Base-by-base conservation (phyloP, 2,113 vertebrate species). In the Clupea harengus region DNA sequence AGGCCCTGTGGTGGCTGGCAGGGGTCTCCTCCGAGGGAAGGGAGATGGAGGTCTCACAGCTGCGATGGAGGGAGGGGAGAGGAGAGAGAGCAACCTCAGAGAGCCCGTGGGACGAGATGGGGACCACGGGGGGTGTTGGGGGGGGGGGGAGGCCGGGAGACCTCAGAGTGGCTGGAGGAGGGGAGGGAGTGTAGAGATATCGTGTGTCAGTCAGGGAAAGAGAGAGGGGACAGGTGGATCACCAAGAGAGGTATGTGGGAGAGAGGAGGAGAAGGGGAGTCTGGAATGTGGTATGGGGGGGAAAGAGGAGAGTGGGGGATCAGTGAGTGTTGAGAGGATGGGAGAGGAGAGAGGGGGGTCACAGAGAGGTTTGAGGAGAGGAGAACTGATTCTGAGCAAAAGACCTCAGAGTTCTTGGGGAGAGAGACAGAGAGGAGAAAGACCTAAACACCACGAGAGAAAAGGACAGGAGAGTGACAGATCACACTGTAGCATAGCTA, bases 1-100 rank as follows among this genome's bases (percentile, higher is more conserved):
- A 75, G 67, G 67, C 25, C 67, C 28, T 11, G n/a, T 10, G 25
- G 67, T 32, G 25, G n/a, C 67, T 84, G 88, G 86, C 89, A 75
- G 67, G 67, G 67, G 67, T 39, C 67, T 11, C 67, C n/a, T 13
- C 67, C 0, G 20, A 52, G 81, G 49, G 81, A 82, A 47, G 46
- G 11, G 49, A 50, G 28, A n/a, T 28, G 81, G 28, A 28, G 46
- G 81, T 49, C 25, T 28, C 46, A 52, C 47, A 82, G 81, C 67
- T 75, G 67, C 13, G 67, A 82, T 46, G 81, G 13, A 28, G 49
- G 22, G 28, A 25, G 25, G 11, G 47, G 20, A 82, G 81, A 13
- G 28, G 47, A 7, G 22, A 10, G 45, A 47, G 81, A 52, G 81
- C n/a, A 47, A 25, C 25, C 46, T 22, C 46, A 5, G 7, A 28